A percentile compares a stretch with the other conserved stretches of the same genome.
Conservation (phyloP, 2,797 vertebrate genomes). For the Alauda arvensis region DNA sequence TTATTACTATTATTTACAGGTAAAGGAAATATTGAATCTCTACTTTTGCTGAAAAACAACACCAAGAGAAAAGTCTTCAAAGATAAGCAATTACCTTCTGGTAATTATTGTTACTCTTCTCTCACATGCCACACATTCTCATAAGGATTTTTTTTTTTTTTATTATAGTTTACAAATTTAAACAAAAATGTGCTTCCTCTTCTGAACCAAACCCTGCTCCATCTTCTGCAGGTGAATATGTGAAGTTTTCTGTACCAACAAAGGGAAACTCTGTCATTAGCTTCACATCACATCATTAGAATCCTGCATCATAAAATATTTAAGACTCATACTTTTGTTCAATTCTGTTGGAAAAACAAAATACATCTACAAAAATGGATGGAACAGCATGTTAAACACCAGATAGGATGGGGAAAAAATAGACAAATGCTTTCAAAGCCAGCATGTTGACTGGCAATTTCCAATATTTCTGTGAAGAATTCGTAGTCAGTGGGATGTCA, state of each 20-base stretch:
- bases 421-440: constrained; percentile 32
- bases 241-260: not conserved
- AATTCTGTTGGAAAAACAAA: not conserved
- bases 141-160: not conserved
- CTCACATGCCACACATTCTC: not conserved
- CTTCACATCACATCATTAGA: not conserved
- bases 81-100: not conserved
- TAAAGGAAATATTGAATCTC: not conserved
- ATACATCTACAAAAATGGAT: not conserved
- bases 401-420: not conserved
- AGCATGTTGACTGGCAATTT: constrained; percentile 13
- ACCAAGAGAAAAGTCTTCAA: not conserved
- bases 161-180: not conserved
- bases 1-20: not conserved
- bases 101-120: not conserved
- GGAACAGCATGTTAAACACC: not conserved
- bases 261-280: not conserved
- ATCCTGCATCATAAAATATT: not conserved
- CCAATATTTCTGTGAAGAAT: constrained; percentile 24
- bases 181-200: not conserved
- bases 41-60: not conserved
- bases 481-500: constrained; percentile 14
- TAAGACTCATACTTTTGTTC: not conserved
- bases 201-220: not conserved
- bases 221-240: not conserved